Conservation (phyloP, 2,888 invertebrate species). For the Terebella lapidaria region DNA sequence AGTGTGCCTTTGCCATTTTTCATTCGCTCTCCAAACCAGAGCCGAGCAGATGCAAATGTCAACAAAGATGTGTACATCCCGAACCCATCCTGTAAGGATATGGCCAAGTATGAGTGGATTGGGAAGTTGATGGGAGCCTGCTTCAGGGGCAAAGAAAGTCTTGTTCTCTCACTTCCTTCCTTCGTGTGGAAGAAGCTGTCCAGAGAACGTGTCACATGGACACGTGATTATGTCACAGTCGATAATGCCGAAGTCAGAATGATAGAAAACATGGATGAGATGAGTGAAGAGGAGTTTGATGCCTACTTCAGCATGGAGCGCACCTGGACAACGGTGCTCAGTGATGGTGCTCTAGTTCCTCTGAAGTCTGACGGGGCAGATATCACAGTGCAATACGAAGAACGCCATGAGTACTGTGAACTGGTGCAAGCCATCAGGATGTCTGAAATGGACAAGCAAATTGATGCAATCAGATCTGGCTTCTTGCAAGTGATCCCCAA, state of each 20-base stretch:
- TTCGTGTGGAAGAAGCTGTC: slow-evolving; percentile 51
- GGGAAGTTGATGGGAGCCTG: slow-evolving; percentile 54
- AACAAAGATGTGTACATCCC: slow-evolving; percentile 47
- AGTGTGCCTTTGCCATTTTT: slow-evolving; percentile 48
- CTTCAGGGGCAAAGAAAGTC: slow-evolving; percentile 48
- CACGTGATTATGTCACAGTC: slow-evolving; percentile 43
- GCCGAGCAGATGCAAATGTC: slow-evolving; percentile 34
- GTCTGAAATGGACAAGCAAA: slow-evolving; percentile 46
- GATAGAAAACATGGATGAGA: slow-evolving; percentile 35
- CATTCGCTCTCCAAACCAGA: slow-evolving; percentile 50
- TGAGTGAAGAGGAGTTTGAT: slow-evolving; percentile 36
- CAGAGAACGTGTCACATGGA: slow-evolving; percentile 46
- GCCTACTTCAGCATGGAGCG: slow-evolving; percentile 23
- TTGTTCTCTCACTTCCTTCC: slow-evolving; percentile 45
- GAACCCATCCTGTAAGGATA: slow-evolving; percentile 43
- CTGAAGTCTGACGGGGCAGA: slow-evolving; percentile 38
- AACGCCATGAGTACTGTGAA: slow-evolving; percentile 40
- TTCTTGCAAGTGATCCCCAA: slow-evolving; percentile 47
- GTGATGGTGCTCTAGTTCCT: slow-evolving; percentile 39
- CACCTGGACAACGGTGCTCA: slow-evolving; percentile 33
- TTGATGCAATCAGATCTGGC: slow-evolving; percentile 42
- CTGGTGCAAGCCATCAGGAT: slow-evolving; percentile 40
- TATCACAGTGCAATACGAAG: slow-evolving; percentile 36
- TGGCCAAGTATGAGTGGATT: slow-evolving; percentile 48
- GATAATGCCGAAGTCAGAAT: slow-evolving; percentile 48